These are phyloP conservation scores for Melospiza georgiana DNA, from an alignment of 2,113 vertebrate species.

Conservation along the genomic window DNA sequence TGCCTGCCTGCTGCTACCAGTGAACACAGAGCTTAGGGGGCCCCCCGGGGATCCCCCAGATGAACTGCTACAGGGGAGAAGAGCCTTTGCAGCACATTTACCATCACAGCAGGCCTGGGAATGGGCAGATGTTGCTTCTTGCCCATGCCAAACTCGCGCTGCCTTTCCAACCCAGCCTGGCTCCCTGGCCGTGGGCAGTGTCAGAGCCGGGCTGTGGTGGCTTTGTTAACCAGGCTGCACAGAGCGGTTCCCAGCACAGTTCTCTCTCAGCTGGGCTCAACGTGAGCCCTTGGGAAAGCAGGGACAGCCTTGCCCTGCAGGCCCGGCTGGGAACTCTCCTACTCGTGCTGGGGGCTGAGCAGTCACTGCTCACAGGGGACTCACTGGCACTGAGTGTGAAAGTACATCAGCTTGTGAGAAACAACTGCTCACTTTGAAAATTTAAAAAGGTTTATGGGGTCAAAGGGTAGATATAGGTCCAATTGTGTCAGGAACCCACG, in stretches of 20 bases:
- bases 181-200: not conserved
- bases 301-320: not conserved
- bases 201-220: not conserved
- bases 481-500: no score
- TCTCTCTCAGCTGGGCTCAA: not conserved
- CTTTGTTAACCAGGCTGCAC: accelerated
- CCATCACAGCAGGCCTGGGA: not conserved
- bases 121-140: not conserved
- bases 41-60: no score
- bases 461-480: no score
- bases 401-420: not conserved
- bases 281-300: not conserved
- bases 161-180: not conserved
- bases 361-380: not conserved
- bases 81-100: not conserved
- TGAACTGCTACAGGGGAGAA: not conserved
- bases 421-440: no score
- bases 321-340: not conserved
- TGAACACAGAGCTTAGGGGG: no score
- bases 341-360: not conserved
- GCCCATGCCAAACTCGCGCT: accelerated
- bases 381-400: no score
- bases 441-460: no score
- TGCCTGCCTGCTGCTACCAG: no score
- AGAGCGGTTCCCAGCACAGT: not conserved